A percentile compares a stretch with the other conserved stretches of the same genome.
These are phyloP conservation scores for Macrotrachela quadricornifera DNA, from an alignment of 1,140 invertebrate genomes.

Conservation along the genomic window DNA sequence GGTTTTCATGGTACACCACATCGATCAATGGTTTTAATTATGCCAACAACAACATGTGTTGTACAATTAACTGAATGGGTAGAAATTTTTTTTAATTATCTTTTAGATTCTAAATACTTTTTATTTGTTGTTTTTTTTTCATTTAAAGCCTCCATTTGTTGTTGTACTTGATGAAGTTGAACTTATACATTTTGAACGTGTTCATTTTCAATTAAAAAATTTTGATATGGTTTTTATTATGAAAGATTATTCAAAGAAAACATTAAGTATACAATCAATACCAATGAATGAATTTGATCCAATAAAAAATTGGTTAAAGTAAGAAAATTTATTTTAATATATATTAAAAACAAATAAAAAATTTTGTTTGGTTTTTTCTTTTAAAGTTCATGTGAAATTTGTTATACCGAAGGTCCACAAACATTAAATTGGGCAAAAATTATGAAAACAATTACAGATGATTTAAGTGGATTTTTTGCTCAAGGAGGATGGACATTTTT, in stretches of 20 bases:
- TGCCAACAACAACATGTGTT: constrained; percentile 84
- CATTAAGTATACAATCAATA: constrained; percentile 85
- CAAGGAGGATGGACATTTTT: background rate
- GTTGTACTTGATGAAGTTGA: constrained; percentile 92
- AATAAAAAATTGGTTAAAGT: constrained; percentile 98
- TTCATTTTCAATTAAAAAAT: constrained; percentile 92
- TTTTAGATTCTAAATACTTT: no score
- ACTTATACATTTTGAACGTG: constrained; percentile 91
- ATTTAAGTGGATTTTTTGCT: background rate
- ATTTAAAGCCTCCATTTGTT: constrained; percentile 77
- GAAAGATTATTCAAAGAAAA: constrained; percentile 83
- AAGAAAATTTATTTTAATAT: no score
- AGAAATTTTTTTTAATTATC: constrained; percentile 13
- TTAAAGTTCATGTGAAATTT: background rate
- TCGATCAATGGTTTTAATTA: constrained; percentile 76
- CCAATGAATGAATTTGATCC: constrained; percentile 96
- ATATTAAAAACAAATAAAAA: no score
- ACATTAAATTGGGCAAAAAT: background rate
- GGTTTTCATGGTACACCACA: constrained; percentile 94
- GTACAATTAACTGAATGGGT: constrained; percentile 94
- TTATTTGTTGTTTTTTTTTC: no score
- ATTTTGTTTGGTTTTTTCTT: background rate
- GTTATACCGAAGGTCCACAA: background rate
- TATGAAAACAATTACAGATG: background rate
- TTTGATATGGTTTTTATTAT: constrained; percentile 99